phyloP scores from a whole-genome alignment of 2,888 invertebrate species.

The Busseola fusca region DNA sequence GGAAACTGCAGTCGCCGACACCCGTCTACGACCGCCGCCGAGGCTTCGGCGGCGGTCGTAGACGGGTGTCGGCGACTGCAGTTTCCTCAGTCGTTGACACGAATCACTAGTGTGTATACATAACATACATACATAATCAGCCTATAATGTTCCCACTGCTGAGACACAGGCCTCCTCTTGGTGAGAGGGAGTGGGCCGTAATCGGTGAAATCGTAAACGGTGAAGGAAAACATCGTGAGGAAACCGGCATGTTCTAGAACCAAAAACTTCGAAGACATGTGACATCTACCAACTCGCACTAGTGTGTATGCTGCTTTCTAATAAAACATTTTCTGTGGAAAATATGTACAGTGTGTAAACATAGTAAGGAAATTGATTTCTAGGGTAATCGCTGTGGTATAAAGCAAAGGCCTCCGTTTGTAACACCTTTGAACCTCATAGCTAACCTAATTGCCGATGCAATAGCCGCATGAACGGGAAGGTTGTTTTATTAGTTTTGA shows the following conservation, averaged over 20 bases:
- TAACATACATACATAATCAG: too few relatives aligned
- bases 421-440: constrained; percentile 11
- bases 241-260: too few relatives aligned
- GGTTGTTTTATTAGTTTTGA: not conserved
- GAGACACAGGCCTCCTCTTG: too few relatives aligned
- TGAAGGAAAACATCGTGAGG: too few relatives aligned
- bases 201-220: too few relatives aligned
- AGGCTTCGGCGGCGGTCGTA: too few relatives aligned
- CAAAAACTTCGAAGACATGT: too few relatives aligned
- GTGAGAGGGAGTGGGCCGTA: too few relatives aligned
- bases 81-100: not conserved
- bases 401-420: not conserved
- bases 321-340: not conserved
- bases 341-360: not conserved
- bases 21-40: not conserved
- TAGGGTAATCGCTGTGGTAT: constrained; percentile 1
- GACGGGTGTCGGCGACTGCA: not conserved
- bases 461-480: not conserved
- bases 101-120: not conserved
- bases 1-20: not conserved
- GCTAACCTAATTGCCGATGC: constrained; percentile 10
- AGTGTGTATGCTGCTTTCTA: not conserved
- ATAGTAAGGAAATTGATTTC: constrained; percentile 8
- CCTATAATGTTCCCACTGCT: too few relatives aligned
- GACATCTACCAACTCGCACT: too few relatives aligned